phyloP scores from a whole-genome alignment of 2,888 invertebrate species.

The Amaurobius ferox region DNA sequence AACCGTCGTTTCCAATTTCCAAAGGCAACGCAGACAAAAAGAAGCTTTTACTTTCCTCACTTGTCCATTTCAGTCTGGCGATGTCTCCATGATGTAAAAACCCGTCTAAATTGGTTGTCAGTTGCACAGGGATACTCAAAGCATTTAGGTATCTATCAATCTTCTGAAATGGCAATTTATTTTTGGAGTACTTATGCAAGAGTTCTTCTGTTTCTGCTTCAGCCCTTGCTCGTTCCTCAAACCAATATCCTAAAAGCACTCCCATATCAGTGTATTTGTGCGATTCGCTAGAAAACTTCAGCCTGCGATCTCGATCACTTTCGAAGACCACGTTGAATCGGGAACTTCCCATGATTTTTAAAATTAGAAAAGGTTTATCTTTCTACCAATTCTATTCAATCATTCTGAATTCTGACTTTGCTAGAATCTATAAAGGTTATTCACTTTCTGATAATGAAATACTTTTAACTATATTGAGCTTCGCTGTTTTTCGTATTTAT shows the following conservation, averaged over 20 bases:
- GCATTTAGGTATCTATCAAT: constrained; percentile 28
- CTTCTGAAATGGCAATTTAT: constrained; percentile 42
- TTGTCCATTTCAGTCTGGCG: constrained; percentile 41
- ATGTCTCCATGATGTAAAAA: constrained; percentile 56
- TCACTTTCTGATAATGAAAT: no score
- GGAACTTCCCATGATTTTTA: background rate
- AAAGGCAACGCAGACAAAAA: constrained; percentile 37
- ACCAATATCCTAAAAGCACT: constrained; percentile 44
- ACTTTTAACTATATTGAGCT: no score
- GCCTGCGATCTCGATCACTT: constrained; percentile 14
- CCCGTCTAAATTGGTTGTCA: constrained; percentile 45
- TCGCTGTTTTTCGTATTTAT: no score
- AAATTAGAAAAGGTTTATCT: no score
- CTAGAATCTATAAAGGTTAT: no score
- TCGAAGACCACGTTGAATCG: constrained; percentile 7
- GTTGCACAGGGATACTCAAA: constrained; percentile 21
- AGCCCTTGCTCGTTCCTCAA: constrained; percentile 36
- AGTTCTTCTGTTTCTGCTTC: constrained; percentile 31
- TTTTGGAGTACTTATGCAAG: constrained; percentile 18
- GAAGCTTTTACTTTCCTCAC: background rate
- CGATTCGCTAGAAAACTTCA: constrained; percentile 15
- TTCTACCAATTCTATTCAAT: no score
- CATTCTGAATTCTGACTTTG: no score
- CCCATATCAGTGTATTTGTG: constrained; percentile 29
- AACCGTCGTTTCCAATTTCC: constrained; percentile 1